These are phyloP conservation scores for Pipra filicauda DNA, from an alignment of 2,113 vertebrate species.

Conservation along the genomic window DNA sequence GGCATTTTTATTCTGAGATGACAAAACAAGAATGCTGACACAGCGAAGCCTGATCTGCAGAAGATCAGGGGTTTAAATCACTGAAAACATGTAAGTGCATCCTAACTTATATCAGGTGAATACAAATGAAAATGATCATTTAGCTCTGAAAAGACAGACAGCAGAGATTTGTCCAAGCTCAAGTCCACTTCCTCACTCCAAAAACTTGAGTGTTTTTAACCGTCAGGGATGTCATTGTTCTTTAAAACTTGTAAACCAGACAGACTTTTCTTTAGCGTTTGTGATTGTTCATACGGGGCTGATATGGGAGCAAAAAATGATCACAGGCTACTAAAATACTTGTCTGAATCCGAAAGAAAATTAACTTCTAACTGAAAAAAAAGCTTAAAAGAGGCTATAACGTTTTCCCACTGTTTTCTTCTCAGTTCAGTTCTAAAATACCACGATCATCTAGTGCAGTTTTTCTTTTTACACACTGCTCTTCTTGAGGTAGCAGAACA, in stretches of 20 bases:
- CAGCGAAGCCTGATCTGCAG: neutral
- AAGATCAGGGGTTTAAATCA: neutral
- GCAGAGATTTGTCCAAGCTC: neutral
- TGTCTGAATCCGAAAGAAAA: neutral
- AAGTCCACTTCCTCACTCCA: neutral
- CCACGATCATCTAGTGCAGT: accelerated
- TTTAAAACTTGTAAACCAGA: neutral
- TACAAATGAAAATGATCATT: neutral
- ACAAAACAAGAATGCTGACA: neutral
- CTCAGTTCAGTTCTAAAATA: neutral
- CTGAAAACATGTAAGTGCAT: neutral
- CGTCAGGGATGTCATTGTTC: neutral
- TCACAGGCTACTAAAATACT: neutral
- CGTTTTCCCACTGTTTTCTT: neutral
- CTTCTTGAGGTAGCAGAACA: neutral
- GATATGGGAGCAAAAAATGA: neutral
- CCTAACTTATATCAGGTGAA: neutral
- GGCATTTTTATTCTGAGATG: neutral
- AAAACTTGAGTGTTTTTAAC: neutral
- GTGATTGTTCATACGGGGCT: neutral
- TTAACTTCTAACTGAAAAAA: neutral
- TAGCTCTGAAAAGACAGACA: neutral
- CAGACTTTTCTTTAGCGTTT: neutral
- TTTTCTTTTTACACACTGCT: neutral
- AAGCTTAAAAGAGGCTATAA: neutral